Base-by-base conservation (phyloP, 2,888 invertebrate species). In the Drosophila maculinotata region DNA sequence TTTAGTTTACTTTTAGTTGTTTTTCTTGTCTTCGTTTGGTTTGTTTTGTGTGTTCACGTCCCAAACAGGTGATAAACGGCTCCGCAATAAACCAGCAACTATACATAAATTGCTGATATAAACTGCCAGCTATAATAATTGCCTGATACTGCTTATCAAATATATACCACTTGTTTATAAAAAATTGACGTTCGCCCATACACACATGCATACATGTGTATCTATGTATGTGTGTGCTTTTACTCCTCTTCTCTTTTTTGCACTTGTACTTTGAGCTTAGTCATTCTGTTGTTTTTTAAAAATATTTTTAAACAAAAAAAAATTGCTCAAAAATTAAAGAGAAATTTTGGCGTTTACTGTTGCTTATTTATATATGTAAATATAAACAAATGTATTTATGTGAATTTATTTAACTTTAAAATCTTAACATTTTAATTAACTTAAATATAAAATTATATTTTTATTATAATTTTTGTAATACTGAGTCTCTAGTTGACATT, bases 251-350 rank as follows among this genome's bases (percentile, higher is more conserved):
- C 47, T 59, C 60, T 20, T 20, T 67, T 73, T 68, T 67, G 42
- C 67, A 59, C 48, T 58, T 68, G 69, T 62, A 67, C 71, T 70
- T 83, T 76, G 69, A 62, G 77, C 83, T 82, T 79, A 76, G 79
- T 85, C 79, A 82, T 78, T 65, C 54, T 79, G 69, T 68, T 73
- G 73, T 79, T 30, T 20, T 20, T n/a, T n/a, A 41, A 56, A 68
- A 39, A 35, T 52, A 53, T 45, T 65, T 70, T 66, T 66, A 57
- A 60, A 63, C 48, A 66, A 63, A 66, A 68, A 71, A 65, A 56
- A 57, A 42, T 69, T 68, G 62, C 42, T 42, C 74, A 77, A 59
- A 69, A 63, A 64, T 36, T 66, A 81, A 82, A 79, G 69, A 80
- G 68, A 80, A 79, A 84, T 67, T 72, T 56, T 60, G 6, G 31